Percentiles rank a stretch among this genome's conserved stretches.
phyloP scores from a whole-genome alignment of 2,888 invertebrate species.

The Orgyia antiqua region DNA sequence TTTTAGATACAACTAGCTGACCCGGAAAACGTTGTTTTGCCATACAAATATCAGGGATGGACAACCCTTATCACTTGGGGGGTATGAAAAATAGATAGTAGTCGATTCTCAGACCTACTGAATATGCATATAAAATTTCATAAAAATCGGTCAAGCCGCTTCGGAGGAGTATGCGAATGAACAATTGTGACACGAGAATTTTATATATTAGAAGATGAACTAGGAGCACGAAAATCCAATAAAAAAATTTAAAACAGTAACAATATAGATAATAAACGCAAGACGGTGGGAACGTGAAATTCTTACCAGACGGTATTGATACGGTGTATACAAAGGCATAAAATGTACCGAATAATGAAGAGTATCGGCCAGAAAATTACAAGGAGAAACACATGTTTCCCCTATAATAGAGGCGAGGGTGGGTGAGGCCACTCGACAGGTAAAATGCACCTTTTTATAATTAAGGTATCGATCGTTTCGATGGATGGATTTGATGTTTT shows the following conservation, averaged over 20 bases:
- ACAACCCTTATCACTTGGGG: too few relatives aligned
- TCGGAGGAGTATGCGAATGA: too few relatives aligned
- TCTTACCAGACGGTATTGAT: constrained; percentile 24
- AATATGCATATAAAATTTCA: too few relatives aligned
- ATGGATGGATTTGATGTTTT: constrained; percentile 9
- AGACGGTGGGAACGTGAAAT: constrained; percentile 14
- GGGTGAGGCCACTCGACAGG: constrained; percentile 21
- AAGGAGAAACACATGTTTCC: constrained; percentile 36
- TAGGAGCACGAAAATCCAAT: background rate
- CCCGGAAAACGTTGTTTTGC: too few relatives aligned
- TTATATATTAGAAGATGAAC: too few relatives aligned
- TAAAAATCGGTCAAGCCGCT: too few relatives aligned
- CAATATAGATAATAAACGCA: constrained; percentile 4
- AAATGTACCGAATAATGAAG: constrained; percentile 37
- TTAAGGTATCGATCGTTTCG: constrained; percentile 18
- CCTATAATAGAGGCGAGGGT: constrained; percentile 28
- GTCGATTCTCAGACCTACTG: too few relatives aligned
- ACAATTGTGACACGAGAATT: too few relatives aligned
- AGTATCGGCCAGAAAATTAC: constrained; percentile 42
- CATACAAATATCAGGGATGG: too few relatives aligned
- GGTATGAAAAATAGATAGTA: too few relatives aligned
- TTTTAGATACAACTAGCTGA: too few relatives aligned
- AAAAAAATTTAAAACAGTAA: background rate
- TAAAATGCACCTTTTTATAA: constrained; percentile 18
- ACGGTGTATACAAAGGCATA: constrained; percentile 29